These are phyloP conservation scores for Ascaphus truei DNA, from an alignment of 2,113 vertebrate species.

Conservation along the genomic window DNA sequence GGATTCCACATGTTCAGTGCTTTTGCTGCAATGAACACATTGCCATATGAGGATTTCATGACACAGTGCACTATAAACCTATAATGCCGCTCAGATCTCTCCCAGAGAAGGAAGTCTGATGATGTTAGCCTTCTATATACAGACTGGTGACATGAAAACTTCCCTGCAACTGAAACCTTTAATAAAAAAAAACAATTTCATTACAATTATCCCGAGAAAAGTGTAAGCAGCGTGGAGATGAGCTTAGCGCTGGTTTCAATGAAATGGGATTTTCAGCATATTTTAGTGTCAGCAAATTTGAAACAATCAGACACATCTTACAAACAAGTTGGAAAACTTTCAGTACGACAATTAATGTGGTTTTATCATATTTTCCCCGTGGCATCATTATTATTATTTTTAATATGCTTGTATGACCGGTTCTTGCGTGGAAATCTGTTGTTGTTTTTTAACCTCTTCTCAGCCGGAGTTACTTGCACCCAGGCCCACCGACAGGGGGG, in stretches of 20 bases:
- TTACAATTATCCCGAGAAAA: not conserved
- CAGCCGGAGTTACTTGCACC: no score
- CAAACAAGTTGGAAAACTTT: constrained; percentile 6
- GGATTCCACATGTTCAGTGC: no score
- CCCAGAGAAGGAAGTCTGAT: no score
- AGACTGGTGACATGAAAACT: not conserved
- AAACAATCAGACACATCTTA: constrained; percentile 9
- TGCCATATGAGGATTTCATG: no score
- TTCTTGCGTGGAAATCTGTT: not conserved
- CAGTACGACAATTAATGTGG: constrained; percentile 11
- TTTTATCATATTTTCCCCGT: not conserved
- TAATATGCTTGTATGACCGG: not conserved
- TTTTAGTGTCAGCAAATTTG: not conserved
- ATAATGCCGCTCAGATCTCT: no score
- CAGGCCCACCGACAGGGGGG: no score
- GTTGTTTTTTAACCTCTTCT: no score
- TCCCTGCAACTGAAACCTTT: not conserved
- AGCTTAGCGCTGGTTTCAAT: not conserved
- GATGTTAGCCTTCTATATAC: not conserved
- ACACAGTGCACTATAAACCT: no score
- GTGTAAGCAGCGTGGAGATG: not conserved
- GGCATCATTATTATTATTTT: constrained; percentile 15
- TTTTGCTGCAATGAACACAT: no score
- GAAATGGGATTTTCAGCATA: not conserved
- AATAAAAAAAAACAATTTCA: constrained; percentile 4